Percentiles rank a stretch among this genome's conserved stretches.
Conservation (phyloP, 1,140 invertebrate genomes). For the Hycleus cichorii region DNA sequence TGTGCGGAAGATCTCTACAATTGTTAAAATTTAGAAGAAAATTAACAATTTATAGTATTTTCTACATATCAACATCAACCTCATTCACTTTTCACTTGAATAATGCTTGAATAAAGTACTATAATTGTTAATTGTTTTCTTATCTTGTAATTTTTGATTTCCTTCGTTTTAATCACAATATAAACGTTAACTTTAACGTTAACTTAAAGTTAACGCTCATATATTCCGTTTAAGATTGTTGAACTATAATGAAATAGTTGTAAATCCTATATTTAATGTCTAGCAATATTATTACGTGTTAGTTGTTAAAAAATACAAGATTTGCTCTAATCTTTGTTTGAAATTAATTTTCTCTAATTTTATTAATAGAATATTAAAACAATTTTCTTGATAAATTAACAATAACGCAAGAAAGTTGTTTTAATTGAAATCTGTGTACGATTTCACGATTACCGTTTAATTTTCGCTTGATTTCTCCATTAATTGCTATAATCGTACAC, state of each 20-base stretch:
- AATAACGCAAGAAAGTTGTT: conserved; percentile 1
- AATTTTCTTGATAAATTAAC: neutral
- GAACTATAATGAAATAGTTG: conserved; percentile 19
- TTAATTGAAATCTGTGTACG: conserved; percentile 3
- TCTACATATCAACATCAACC: conserved; percentile 12
- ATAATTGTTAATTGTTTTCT: neutral
- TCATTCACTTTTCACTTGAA: neutral
- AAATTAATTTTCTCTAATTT: too few relatives aligned
- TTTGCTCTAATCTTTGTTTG: conserved; percentile 5
- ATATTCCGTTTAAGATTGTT: conserved; percentile 6
- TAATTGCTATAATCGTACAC: neutral
- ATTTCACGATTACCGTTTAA: neutral
- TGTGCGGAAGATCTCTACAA: too few relatives aligned
- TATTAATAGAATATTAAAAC: too few relatives aligned
- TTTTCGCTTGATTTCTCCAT: too few relatives aligned
- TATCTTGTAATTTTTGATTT: neutral
- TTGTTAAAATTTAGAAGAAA: neutral
- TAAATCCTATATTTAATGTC: conserved; percentile 25
- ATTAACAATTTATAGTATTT: conserved; percentile 6
- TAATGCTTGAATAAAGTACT: neutral
- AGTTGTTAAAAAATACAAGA: conserved; percentile 20
- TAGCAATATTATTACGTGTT: conserved; percentile 31
- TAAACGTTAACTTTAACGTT: too few relatives aligned
- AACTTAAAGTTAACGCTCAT: too few relatives aligned
- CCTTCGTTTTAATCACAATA: too few relatives aligned